phyloP scores from a whole-genome alignment of 2,888 invertebrate genomes.

The Caenorhabditis sp. region DNA sequence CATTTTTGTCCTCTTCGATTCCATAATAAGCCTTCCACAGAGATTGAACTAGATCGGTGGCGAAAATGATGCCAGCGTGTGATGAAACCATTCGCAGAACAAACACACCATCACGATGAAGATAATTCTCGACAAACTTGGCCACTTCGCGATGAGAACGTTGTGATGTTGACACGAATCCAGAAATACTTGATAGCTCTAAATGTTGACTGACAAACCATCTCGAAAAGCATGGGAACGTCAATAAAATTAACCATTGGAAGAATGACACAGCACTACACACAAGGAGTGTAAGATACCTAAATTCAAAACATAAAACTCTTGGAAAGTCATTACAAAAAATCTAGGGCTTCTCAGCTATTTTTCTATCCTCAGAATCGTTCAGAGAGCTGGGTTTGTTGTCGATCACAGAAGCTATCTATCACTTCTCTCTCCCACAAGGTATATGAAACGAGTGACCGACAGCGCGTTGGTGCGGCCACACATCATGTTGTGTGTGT shows the following conservation, averaged over 20 bases:
- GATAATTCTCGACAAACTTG: constrained; percentile 63
- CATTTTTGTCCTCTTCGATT: constrained; percentile 28
- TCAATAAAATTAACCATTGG: constrained; percentile 62
- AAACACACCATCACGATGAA: constrained; percentile 67
- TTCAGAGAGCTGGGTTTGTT: constrained; percentile 52
- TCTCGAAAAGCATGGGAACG: constrained; percentile 65
- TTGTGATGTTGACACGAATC: constrained; percentile 29
- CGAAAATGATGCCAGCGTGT: constrained; percentile 68
- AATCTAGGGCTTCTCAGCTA: constrained; percentile 37
- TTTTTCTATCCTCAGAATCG: constrained; percentile 40
- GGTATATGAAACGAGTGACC: constrained; percentile 12
- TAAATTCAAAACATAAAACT: constrained; percentile 19
- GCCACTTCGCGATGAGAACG: constrained; percentile 48
- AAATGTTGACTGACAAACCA: constrained; percentile 65
- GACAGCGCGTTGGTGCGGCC: constrained; percentile 29
- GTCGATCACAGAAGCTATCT: constrained; percentile 40
- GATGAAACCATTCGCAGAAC: constrained; percentile 66
- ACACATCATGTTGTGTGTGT: constrained; percentile 14
- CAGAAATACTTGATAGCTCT: constrained; percentile 56
- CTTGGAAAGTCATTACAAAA: constrained; percentile 7
- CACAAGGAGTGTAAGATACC: constrained; percentile 62
- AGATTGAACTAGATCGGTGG: constrained; percentile 60
- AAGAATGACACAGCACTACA: constrained; percentile 59
- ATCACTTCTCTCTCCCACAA: background rate
- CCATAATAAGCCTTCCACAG: constrained; percentile 56